Conservation (phyloP, 2,888 invertebrate genomes). For the Platycheirus rosarum region DNA sequence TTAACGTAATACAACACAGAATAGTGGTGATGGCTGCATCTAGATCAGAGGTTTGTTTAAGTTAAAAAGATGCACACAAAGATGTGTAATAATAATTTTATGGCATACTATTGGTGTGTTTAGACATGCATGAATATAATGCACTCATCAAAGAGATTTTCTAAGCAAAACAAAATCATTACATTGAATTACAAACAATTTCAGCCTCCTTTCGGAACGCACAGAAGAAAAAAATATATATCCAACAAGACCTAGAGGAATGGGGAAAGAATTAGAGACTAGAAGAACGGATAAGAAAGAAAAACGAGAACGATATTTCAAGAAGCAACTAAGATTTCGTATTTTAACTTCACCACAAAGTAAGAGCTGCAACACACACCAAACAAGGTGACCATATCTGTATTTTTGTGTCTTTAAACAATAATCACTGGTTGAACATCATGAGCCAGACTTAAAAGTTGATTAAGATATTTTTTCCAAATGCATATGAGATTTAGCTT, state of each 20-base stretch:
- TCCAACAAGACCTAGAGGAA: conserved; percentile 31
- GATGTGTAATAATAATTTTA: background rate
- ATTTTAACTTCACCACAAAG: conserved; percentile 19
- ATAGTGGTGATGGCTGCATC: conserved; percentile 16
- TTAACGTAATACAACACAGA: conserved; percentile 7
- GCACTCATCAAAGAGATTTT: conserved; percentile 4
- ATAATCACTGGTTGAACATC: too few species aligned
- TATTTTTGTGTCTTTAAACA: background rate
- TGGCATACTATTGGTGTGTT: background rate
- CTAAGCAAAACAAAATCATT: conserved; percentile 38
- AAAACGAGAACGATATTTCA: conserved; percentile 23
- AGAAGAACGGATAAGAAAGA: conserved; percentile 14
- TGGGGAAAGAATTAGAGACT: conserved; percentile 25
- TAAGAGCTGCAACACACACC: conserved; percentile 1
- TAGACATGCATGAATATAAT: background rate
- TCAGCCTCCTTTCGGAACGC: conserved; percentile 27
- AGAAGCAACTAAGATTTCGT: conserved; percentile 22
- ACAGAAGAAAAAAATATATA: conserved; percentile 28
- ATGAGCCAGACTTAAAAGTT: too few species aligned
- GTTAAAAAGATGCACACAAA: conserved; percentile 20
- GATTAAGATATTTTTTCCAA: too few species aligned
- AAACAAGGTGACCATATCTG: background rate
- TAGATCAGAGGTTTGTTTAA: conserved; percentile 25
- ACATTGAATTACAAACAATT: conserved; percentile 55
- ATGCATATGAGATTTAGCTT: too few species aligned